A percentile compares a stretch with the other conserved stretches of the same genome.
Conservation (phyloP, 2,888 invertebrate species). For the Limulus polyphemus region DNA sequence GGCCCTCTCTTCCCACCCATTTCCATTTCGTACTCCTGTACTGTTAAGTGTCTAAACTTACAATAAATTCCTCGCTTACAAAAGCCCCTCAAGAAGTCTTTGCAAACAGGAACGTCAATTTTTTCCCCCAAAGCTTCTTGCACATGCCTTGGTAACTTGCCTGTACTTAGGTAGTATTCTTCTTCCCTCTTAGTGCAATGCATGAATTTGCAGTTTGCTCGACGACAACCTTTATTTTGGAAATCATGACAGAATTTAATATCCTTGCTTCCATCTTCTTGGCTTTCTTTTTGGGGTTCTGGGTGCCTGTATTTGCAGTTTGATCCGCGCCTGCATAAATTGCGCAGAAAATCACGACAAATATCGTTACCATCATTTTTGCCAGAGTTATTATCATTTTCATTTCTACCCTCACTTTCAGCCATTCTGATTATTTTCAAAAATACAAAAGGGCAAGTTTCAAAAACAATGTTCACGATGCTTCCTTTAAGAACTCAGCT, state of each 20-base stretch:
- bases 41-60: conserved; percentile 41
- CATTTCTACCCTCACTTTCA: background rate
- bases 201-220: conserved; percentile 59
- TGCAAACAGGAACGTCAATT: conserved; percentile 44
- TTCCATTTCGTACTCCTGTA: conserved; percentile 13
- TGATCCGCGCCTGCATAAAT: conserved; percentile 49
- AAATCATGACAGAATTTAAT: conserved; percentile 45
- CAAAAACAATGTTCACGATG: no score
- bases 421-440: no score
- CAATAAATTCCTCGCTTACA: conserved; percentile 44
- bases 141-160: conserved; percentile 53
- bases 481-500: no score
- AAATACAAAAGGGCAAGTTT: no score
- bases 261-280: conserved; percentile 33
- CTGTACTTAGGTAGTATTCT: conserved; percentile 53
- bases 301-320: conserved; percentile 46
- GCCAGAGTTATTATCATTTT: background rate
- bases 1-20: conserved; percentile 5
- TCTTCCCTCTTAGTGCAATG: conserved; percentile 64
- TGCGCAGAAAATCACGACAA: conserved; percentile 47
- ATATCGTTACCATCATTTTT: conserved; percentile 39
- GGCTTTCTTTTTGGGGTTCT: conserved; percentile 32
- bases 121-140: conserved; percentile 31
- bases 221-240: conserved; percentile 61
- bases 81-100: conserved; percentile 47